These are phyloP conservation scores for Pelosia muscerda DNA, from an alignment of 2,888 invertebrate species.

Conservation along the genomic window DNA sequence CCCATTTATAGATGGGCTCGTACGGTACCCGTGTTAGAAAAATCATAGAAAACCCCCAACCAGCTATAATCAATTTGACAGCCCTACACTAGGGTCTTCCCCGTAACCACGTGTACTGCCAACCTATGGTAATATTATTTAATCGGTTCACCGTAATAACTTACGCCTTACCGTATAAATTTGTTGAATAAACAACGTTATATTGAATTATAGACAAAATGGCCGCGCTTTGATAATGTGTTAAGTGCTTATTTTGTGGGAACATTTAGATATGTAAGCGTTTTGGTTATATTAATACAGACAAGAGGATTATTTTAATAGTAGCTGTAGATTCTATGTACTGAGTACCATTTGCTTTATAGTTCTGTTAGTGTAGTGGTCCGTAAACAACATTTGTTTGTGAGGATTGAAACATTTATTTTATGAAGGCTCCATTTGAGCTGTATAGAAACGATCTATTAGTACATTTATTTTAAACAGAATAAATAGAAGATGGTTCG, in stretches of 20 bases:
- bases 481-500: no score
- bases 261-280: slow-evolving; percentile 9
- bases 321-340: slow-evolving; percentile 5
- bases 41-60: background rate
- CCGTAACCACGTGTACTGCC: slow-evolving; percentile 28
- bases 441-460: no score
- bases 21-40: no score
- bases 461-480: no score
- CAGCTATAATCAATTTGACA: slow-evolving; percentile 9
- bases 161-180: slow-evolving; percentile 40
- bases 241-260: slow-evolving; percentile 14
- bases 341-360: background rate
- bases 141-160: slow-evolving; percentile 51
- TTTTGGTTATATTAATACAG: slow-evolving; percentile 11
- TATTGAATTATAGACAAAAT: slow-evolving; percentile 39
- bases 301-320: background rate
- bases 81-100: slow-evolving; percentile 30
- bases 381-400: no score
- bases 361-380: background rate
- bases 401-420: no score
- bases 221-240: slow-evolving; percentile 35
- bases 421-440: no score
- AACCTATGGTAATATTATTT: slow-evolving; percentile 48
- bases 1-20: no score
- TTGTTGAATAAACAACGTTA: slow-evolving; percentile 45